Percentiles rank a stretch among this genome's conserved stretches.
Conservation (phyloP, 2,888 invertebrate species). For the Chesias legatella region DNA sequence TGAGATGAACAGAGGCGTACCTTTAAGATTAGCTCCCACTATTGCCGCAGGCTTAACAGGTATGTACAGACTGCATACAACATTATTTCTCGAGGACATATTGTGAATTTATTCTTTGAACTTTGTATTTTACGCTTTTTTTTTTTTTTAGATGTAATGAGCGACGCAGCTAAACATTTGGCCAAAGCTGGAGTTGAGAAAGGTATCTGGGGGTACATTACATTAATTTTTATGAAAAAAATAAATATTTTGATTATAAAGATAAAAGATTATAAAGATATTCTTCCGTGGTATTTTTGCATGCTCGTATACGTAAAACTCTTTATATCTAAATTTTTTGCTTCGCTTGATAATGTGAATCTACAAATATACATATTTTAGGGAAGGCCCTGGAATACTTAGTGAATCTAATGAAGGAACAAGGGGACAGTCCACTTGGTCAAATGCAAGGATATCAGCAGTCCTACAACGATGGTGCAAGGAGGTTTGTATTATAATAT, state of each 20-base stretch:
- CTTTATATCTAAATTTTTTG: too few relatives aligned
- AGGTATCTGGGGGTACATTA: slow-evolving; percentile 37
- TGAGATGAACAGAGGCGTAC: slow-evolving; percentile 47
- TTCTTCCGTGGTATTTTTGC: too few relatives aligned
- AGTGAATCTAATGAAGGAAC: slow-evolving; percentile 47
- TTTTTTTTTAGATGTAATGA: slow-evolving; percentile 43
- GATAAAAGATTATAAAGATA: too few relatives aligned
- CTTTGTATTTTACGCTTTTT: not conserved
- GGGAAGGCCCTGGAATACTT: slow-evolving; percentile 53
- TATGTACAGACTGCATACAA: slow-evolving; percentile 20
- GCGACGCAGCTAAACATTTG: slow-evolving; percentile 49
- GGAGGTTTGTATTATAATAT: slow-evolving; percentile 36
- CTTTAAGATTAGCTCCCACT: slow-evolving; percentile 40
- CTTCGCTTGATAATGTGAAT: too few relatives aligned
- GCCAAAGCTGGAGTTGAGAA: slow-evolving; percentile 50
- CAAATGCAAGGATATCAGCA: slow-evolving; percentile 54
- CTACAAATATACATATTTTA: slow-evolving; percentile 17
- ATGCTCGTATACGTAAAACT: too few relatives aligned
- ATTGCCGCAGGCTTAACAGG: slow-evolving; percentile 38
- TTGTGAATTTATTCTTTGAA: not conserved
- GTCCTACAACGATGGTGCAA: slow-evolving; percentile 47
- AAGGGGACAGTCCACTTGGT: slow-evolving; percentile 45
- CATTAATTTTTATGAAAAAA: too few relatives aligned
- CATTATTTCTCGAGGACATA: too few relatives aligned
- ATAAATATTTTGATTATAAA: too few relatives aligned